Conservation (phyloP, 2,797 vertebrate genomes). For the Chelon labrosus region DNA sequence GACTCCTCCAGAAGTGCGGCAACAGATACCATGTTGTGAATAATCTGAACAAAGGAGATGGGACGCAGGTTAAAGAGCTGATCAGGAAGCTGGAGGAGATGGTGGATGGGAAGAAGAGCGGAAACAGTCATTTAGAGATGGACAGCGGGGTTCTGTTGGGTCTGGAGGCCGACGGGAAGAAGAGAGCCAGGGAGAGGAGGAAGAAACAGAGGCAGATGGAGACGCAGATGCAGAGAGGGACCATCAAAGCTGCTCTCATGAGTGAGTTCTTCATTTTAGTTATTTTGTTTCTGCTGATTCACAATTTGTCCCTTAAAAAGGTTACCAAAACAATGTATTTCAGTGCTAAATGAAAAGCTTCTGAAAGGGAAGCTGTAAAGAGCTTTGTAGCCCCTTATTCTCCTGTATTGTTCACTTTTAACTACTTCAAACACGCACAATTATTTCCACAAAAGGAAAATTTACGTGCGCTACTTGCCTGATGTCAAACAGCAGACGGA, state of each 20-base stretch:
- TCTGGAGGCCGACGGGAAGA: slow-evolving; percentile 76
- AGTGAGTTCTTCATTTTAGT: slow-evolving; percentile 68
- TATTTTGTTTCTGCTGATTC: background rate
- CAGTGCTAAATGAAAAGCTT: background rate
- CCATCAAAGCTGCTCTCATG: slow-evolving; percentile 75
- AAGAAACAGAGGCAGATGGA: slow-evolving; percentile 86
- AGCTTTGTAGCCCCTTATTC: too few species aligned
- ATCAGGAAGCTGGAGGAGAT: slow-evolving; percentile 79
- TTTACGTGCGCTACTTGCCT: too few species aligned
- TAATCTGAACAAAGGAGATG: slow-evolving; percentile 72
- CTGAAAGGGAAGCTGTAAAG: too few species aligned
- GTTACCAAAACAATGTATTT: background rate
- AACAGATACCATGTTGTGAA: slow-evolving; percentile 80
- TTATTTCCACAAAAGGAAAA: too few species aligned
- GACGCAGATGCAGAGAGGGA: slow-evolving; percentile 76
- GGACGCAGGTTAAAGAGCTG: slow-evolving; percentile 76
- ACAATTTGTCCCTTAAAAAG: background rate
- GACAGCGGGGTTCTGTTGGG: slow-evolving; percentile 48
- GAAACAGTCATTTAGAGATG: slow-evolving; percentile 56
- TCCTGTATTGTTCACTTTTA: background rate
- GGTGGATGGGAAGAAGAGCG: slow-evolving; percentile 60
- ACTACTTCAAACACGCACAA: too few species aligned
- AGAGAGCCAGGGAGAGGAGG: slow-evolving; percentile 81
- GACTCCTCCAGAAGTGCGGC: slow-evolving; percentile 76
- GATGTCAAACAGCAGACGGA: background rate